Evolutionary conservation across 1,140 invertebrate genomes (phyloP), one percentile per base, ranked within the genome.

Genomic region (Pseudomyrmex concolor): DNA sequence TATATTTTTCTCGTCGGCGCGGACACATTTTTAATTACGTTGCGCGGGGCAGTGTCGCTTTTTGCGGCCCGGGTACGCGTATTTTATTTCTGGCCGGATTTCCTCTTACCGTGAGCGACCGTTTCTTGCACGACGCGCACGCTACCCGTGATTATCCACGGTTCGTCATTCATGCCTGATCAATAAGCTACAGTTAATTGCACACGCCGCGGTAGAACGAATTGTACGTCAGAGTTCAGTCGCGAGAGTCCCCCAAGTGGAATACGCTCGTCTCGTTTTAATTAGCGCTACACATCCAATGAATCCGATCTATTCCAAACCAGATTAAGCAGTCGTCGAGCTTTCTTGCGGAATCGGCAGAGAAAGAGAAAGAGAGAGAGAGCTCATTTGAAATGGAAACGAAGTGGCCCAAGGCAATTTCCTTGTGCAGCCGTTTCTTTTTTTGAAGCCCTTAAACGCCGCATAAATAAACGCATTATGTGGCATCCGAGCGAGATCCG

Each of bases 161-260:
- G 66, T 54, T 80, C 76, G 76, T 80, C 76, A 80, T 80, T 80
- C 76, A 70, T 80, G 67, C 76, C 76, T 70, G 76, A 80, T 80
- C 76, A 80, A 80, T 80, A 80, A 80, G 76, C 76, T 80, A 70
- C 54, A 80, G 76, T 59, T 80, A 80, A 80, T 80, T 70, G 76
- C 76, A 48, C 76, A 50, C 45, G 76, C 34, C 19, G 66, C 66
- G 54, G 76, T 60, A 71, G 76, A 80, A 80, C 76, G 76, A 80
- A 80, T 80, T 60, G 70, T 67, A 80, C 76, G 66, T 80, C 76
- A 59, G 73, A 54, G 73, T 77, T 77, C 54, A 50, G 34, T 34
- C 34, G 34, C 66, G 34, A 34, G 34, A 7, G 34, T 34, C 34
- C 68, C 51, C 66, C 66, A 54, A 77, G 45, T 54, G 76, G 76